Base-by-base conservation (phyloP, 2,888 invertebrate genomes). In the Macaria liturata region DNA sequence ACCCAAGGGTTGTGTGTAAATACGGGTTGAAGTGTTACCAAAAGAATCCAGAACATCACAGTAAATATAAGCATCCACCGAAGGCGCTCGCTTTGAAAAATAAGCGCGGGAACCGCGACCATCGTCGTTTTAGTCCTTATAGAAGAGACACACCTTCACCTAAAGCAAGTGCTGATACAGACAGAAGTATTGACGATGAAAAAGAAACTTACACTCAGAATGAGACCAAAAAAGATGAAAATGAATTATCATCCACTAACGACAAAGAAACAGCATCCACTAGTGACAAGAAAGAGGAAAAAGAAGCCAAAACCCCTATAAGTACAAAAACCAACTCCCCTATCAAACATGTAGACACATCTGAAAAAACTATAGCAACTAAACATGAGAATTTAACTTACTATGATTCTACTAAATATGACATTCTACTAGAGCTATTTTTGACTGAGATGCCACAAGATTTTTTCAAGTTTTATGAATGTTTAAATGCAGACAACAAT, bases 391-490 rank as follows among this genome's bases (percentile, higher is more conserved):
- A 65, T 69, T 46, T 91, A 72, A 66, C 81, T 73, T 81, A 71
- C 59, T 81, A 92, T 72, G 80, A 93, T 69, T 81, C 88, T 50
- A 84, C 83, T 49, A 91, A 93, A 84, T 53, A 91, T 86, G 72
- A 78, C 82, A 59, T 94, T 92, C 94, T 97, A 49, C 94, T 95
- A 69, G 92, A 95, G 54, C 94, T 96, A 66, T 98, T 98, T 82
- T 83, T 97, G 34, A 94, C 97, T 0, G 94, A 96, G 62, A 97
- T 98, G 97, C 98, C 98, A 0, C 80, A 93, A n/a, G 98, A 98
- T 83, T 98, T 98, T 81, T 98, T 95, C 73, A 90, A 94, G 57
- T 96, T 98, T 80, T 97, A 95, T 94, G 94, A 96, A 48, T 96
- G 96, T 72, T 95, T 97, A 61, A 90, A 93, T 73, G 72, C 90